Percentiles rank a stretch among this genome's conserved stretches.
phyloP scores from a whole-genome alignment of 2,797 vertebrate genomes.

The Gymnothorax javanicus region DNA sequence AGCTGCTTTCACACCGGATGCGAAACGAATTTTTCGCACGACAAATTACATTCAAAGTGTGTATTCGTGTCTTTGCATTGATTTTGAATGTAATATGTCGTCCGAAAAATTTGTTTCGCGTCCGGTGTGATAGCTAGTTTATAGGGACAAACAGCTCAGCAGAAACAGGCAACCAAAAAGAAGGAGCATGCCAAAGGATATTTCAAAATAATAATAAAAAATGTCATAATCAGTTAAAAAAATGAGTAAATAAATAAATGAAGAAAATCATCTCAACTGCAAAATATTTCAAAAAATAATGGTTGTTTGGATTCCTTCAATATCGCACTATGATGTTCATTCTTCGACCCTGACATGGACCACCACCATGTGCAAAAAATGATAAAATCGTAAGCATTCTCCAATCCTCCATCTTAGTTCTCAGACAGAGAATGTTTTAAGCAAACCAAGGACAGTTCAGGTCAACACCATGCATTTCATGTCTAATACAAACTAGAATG shows the following conservation, averaged over 20 bases:
- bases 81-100: too few species aligned
- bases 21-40: too few species aligned
- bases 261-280: neutral
- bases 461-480: neutral
- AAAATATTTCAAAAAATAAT: neutral
- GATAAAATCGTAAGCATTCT: neutral
- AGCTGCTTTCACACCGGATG: too few species aligned
- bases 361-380: neutral
- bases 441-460: neutral
- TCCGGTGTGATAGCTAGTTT: too few species aligned
- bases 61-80: too few species aligned
- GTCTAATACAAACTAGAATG: neutral
- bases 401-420: neutral
- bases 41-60: too few species aligned
- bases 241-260: too few species aligned
- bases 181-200: too few species aligned
- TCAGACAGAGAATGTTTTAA: neutral
- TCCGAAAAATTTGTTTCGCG: too few species aligned
- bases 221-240: too few species aligned
- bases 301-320: neutral
- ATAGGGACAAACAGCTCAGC: neutral
- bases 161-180: neutral
- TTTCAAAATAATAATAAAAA: too few species aligned
- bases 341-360: neutral
- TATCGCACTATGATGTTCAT: neutral